Base-by-base conservation (phyloP, 2,888 invertebrate genomes). In the Sturmia bella region DNA sequence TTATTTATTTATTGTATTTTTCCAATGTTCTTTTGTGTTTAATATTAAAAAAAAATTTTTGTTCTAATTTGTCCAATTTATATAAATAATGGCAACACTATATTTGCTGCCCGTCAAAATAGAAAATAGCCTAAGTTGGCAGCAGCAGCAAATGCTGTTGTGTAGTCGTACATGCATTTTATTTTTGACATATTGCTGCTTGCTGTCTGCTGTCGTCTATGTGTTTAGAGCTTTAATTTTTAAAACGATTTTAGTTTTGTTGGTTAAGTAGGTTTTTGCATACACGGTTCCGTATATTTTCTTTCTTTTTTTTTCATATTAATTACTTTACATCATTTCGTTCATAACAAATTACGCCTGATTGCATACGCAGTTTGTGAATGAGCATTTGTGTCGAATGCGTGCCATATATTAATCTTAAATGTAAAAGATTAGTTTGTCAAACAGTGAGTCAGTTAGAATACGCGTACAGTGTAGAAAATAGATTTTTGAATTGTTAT, bases 321-420 rank as follows among this genome's bases (percentile, higher is more conserved):
- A 21, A 54, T 12, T 11, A 45, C 27, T 15, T 21, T 54, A 4
- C 13, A 15, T 56, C 11, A 12, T 59, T 39, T 24, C 48, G 41
- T 64, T 56, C 17, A 45, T 21, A 52, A 45, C 13, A 54, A 32
- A 63, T 64, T 64, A 69, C 74, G 78, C 69, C 56, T 82, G 82
- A 75, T 78, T 82, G 82, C 82, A 75, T 82, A 82, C 82, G 82
- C 82, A 82, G 70, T 82, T 75, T 72, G 59, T 69, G 45, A 70
- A 12, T 82, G 69, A 82, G 82, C 82, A 78, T 82, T 82, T 82
- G 74, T 82, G 82, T 82, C 68, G 45, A 56, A 75, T 78, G 82
- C 78, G 78, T 82, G 76, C 63, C 73, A 63, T 21, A 63, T 21
- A 82, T 78, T 66, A 78, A 78, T 78, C 59, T 72, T 52, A 39